Base-by-base conservation (phyloP, 2,797 vertebrate species). In the Chaetophractus vellerosus region DNA sequence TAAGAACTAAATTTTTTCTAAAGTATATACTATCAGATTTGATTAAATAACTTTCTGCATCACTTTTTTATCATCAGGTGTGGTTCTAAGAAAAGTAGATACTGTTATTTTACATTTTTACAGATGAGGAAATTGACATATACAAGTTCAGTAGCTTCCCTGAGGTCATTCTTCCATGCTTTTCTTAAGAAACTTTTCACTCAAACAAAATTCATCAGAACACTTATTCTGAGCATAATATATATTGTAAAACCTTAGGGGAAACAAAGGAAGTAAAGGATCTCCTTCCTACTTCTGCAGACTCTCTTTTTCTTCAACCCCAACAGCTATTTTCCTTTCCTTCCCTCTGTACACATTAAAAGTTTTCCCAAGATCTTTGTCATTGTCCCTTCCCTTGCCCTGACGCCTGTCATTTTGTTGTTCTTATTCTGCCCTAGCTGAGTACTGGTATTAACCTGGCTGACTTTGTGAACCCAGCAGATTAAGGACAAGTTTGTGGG, bases 131-230 rank as follows among this genome's bases (percentile, higher is more conserved):
- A 94, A 83, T 28, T 78, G 66, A 52, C 69, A 66, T 57, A 55
- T 64, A 61, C 1, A 81, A 86, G 61, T 93, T 92, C 6, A 71
- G 57, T 68, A 72, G 19, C 52, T 97, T 88, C 50, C 33, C 69
- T 72, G n/a, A 72, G 24, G 55, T 59, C 23, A 81, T 7, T 80
- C 48, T 88, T 79, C 31, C 15, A 8, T 74, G 68, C 36, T 33
- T 21, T 79, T 95, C 69, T 84, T 61, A 72, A 71, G 92, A 93
- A 96, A 91, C 36, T 94, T 86, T 69, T 92, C 79, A 61, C 48
- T 87, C 38, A 12, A 88, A 68, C 21, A 68, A 63, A 80, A 78
- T n/a, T 95, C 52, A 10, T n/a, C 31, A 63, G 50, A 88, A 52
- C 72, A 16, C 87, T 92, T 93, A 69, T 52, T 89, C 26, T 88